Evolutionary conservation across 2,888 invertebrate genomes (phyloP), one percentile per base, ranked within the genome.

Genomic region (Hypsopygia costalis): DNA sequence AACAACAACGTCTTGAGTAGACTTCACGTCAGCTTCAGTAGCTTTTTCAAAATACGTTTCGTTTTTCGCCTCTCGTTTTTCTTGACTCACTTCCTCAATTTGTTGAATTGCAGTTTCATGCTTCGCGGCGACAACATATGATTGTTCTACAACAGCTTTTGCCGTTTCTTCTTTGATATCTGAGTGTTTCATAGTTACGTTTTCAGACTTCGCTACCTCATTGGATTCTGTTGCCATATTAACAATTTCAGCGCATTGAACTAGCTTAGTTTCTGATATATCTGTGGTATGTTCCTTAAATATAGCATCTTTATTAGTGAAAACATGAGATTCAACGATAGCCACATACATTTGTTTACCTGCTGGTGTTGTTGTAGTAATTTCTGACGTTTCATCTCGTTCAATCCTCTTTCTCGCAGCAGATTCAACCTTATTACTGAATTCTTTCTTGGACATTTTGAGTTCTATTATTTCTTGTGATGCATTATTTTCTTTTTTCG

Each of bases 291-390:
- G 49, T 40, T 73, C 73, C 51, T 79, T 72, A 33, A 82, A 69
- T 34, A 88, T 79, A 1, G 77, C 73, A 34, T 86, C 76, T 55
- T 73, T 72, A 30, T 87, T 86, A 1, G 87, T 85, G 12, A 80
- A 87, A 4, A 81, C 78, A 40, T 88, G 88, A 3, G 88, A 66
- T 50, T 88, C 82, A n/a, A 87, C 86, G 25, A 80, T 70, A 1
- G 86, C 87, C 30, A 82, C 47, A 32, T 87, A 88, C 36, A 65
- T 82, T 43, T 71, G 74, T n/a, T 65, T 70, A 2, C 62, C 71
- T 4, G 69, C 51, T 40, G 61, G 61, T 1, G 53, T 40, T 42
- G 51, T 61, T 6, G 51, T 54, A 3, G 54, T 46, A 44, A 45
- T 37, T 28, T 60, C 51, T n/a, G 43, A 47, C 28, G 50, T 60